Evolutionary conservation across 2,113 vertebrate genomes (phyloP).

Genomic region (Pogona vitticeps): DNA sequence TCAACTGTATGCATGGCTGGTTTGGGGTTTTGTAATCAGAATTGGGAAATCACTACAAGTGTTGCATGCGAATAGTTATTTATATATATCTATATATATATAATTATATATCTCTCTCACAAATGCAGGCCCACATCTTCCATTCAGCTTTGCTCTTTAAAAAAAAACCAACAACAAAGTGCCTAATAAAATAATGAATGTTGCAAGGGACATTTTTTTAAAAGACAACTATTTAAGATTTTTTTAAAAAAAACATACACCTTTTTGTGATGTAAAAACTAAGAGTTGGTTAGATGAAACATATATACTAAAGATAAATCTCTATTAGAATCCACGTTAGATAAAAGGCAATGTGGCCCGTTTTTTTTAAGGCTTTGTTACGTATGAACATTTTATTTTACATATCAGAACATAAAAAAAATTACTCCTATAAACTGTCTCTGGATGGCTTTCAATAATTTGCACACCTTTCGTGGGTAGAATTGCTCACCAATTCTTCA

Average conservation of each 20-base stretch:
- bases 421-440: slow-evolving; percentile 73
- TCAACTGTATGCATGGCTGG: slow-evolving; percentile 28
- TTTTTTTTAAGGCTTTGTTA: slow-evolving; percentile 68
- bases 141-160: slow-evolving; percentile 81
- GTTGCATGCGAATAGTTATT: slow-evolving; percentile 87
- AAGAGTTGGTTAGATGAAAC: slow-evolving; percentile 73
- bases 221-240: slow-evolving; percentile 82
- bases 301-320: slow-evolving; percentile 76
- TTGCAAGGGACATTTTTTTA: slow-evolving; percentile 62
- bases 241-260: slow-evolving; percentile 64
- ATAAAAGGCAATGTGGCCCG: slow-evolving; percentile 65
- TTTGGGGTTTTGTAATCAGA: slow-evolving; percentile 58
- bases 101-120: slow-evolving; percentile 77
- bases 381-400: slow-evolving; percentile 80
- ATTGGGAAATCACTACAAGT: slow-evolving; percentile 75
- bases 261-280: slow-evolving; percentile 76
- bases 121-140: slow-evolving; percentile 81
- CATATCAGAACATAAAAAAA: slow-evolving; percentile 79
- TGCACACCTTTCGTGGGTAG: too few species aligned
- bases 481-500: too few species aligned
- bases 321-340: slow-evolving; percentile 80
- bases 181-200: slow-evolving; percentile 77
- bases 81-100: slow-evolving; percentile 78
- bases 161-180: slow-evolving; percentile 70
- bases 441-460: slow-evolving; percentile 71